A percentile compares a stretch with the other conserved stretches of the same genome.
Conservation (phyloP, 2,113 vertebrate genomes). For the Numenius arquata region DNA sequence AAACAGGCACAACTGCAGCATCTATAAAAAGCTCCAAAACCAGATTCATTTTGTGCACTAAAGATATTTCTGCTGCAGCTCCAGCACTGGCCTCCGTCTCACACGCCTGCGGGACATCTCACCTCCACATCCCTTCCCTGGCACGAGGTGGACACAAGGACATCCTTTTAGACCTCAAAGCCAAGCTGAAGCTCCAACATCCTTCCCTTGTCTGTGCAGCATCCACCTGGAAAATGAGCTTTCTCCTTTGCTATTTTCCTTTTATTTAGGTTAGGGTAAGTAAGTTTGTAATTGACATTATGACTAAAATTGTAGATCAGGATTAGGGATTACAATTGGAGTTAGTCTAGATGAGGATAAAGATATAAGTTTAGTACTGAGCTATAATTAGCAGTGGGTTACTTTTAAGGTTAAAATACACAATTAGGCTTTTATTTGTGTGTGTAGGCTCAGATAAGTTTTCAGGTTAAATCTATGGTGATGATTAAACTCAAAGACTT, state of each 20-base stretch:
- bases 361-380: neutral
- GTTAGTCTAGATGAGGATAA: neutral
- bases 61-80: neutral
- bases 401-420: neutral
- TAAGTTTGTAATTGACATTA: neutral
- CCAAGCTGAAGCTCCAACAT: neutral
- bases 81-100: neutral
- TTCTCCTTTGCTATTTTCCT: neutral
- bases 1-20: neutral
- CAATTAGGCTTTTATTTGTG: neutral
- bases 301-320: neutral
- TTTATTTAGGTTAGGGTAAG: neutral
- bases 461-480: neutral
- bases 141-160: rapidly evolving
- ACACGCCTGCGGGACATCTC: rapidly evolving
- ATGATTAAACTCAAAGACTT: neutral
- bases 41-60: neutral
- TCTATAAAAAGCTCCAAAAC: neutral
- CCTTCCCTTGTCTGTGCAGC: neutral
- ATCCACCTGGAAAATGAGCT: neutral
- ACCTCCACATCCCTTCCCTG: neutral
- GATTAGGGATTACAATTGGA: neutral
- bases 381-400: neutral
- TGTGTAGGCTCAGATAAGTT: neutral
- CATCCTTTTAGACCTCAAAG: neutral